A percentile compares a stretch with the other conserved stretches of the same genome.
phyloP scores from a whole-genome alignment of 1,140 invertebrate species.

The Drosophila watanabei region DNA sequence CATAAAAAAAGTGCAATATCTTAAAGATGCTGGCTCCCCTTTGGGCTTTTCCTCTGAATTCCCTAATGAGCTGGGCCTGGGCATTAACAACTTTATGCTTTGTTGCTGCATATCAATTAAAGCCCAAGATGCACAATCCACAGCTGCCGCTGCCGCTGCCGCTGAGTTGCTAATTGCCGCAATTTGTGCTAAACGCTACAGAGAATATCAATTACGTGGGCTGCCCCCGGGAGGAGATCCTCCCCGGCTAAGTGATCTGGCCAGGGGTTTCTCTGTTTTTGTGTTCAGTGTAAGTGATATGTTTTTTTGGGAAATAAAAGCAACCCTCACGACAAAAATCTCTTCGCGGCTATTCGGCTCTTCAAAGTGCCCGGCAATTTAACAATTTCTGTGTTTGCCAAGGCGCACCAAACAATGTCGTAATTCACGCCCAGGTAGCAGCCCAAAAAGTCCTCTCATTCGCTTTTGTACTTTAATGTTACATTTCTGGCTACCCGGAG shows the following conservation, averaged over 20 bases:
- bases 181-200: constrained; percentile 81
- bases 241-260: constrained; percentile 53
- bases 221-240: constrained; percentile 37
- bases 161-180: constrained; percentile 76
- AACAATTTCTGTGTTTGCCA: constrained; percentile 76
- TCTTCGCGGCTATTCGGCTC: constrained; percentile 20
- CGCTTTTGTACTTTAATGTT: constrained; percentile 57
- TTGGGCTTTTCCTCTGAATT: constrained; percentile 66
- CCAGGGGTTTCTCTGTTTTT: background rate
- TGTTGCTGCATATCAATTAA: constrained; percentile 83
- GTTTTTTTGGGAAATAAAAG: constrained; percentile 63
- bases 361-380: constrained; percentile 71
- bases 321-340: constrained; percentile 61
- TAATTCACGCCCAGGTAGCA: constrained; percentile 83
- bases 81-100: constrained; percentile 83
- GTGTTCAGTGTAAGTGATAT: constrained; percentile 53
- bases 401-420: constrained; percentile 74
- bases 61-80: constrained; percentile 73
- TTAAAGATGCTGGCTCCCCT: constrained; percentile 44
- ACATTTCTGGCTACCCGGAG: constrained; percentile 55
- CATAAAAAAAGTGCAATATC: constrained; percentile 78
- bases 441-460: constrained; percentile 32
- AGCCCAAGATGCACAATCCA: constrained; percentile 41
- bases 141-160: constrained; percentile 9
- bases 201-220: constrained; percentile 77